Evolutionary conservation across 2,888 invertebrate genomes (phyloP), one percentile per base, ranked within the genome.

Genomic region (Callimorpha dominula): DNA sequence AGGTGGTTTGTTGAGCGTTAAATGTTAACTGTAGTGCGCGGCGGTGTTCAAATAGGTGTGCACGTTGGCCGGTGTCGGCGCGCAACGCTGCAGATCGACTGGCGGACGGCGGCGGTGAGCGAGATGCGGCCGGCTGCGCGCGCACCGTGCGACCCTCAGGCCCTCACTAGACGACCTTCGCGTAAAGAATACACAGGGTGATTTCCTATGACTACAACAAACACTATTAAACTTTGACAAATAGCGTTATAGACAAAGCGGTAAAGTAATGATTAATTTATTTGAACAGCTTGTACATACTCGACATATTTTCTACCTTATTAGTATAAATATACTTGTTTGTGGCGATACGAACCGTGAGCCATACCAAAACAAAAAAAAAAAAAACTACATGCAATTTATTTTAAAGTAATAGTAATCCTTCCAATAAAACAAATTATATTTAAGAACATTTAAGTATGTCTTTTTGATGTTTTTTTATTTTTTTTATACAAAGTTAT

Each of bases 51-150:
- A 65, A 83, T 82, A 79, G 75, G 74, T 83, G 79, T 77, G 78
- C 79, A 80, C 81, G 83, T 85, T 88, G 88, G 90, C 90, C 89
- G 86, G 89, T 89, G 85, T 78, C 89, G 87, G 87, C 90, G 89
- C 90, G 89, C 92, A 91, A 86, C 88, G 91, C 89, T 90, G 87
- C 86, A 87, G 91, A 94, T 94, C 94, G 95, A 95, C 95, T 95
- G 94, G 90, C 72, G 52, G 81, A 77, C 82, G 72, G 90, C 82
- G 72, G 90, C 66, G 31, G 81, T 78, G 83, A 73, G 75, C 72
- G 81, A 81, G 85, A 82, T 80, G 78, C 80, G 75, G 79, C 72
- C 71, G 82, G 79, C 79, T 88, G 91, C 91, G 91, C 90, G 89
- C 90, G 91, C 90, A 88, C 76, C 78, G 74, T 86, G 87, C 88